phyloP scores from a whole-genome alignment of 2,888 invertebrate species.

The Corbicula japonica region DNA sequence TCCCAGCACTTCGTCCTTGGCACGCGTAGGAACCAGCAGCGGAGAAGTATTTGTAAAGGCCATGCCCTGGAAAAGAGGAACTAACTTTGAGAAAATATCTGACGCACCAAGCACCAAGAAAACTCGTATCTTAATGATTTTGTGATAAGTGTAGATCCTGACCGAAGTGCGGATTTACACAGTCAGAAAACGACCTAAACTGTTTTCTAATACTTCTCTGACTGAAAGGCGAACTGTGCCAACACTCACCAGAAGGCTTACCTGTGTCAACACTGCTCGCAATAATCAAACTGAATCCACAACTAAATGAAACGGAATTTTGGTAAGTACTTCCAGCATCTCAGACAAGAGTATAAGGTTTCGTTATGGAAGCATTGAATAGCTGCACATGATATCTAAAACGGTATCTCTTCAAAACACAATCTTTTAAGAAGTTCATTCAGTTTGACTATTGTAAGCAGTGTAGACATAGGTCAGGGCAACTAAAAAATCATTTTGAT shows the following conservation, averaged over 20 bases:
- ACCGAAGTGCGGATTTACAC: no score
- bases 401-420: not conserved
- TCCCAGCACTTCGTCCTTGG: conserved; percentile 89
- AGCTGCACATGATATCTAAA: no score
- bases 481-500: not conserved
- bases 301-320: not conserved
- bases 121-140: not conserved
- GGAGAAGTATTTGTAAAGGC: conserved; percentile 97
- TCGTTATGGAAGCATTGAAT: no score
- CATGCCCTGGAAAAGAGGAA: conserved; percentile 73
- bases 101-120: not conserved
- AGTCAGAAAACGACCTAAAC: no score
- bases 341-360: no score
- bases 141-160: no score
- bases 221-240: no score
- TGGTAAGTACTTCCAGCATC: not conserved
- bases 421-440: not conserved
- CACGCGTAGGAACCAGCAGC: conserved; percentile 94
- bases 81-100: not conserved
- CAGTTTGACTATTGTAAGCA: not conserved
- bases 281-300: not conserved
- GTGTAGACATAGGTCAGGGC: not conserved
- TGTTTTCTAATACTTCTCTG: no score
- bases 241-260: no score
- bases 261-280: not conserved